These are phyloP conservation scores for Albula glossodonta DNA, from an alignment of 2,113 vertebrate genomes.

Conservation along the genomic window DNA sequence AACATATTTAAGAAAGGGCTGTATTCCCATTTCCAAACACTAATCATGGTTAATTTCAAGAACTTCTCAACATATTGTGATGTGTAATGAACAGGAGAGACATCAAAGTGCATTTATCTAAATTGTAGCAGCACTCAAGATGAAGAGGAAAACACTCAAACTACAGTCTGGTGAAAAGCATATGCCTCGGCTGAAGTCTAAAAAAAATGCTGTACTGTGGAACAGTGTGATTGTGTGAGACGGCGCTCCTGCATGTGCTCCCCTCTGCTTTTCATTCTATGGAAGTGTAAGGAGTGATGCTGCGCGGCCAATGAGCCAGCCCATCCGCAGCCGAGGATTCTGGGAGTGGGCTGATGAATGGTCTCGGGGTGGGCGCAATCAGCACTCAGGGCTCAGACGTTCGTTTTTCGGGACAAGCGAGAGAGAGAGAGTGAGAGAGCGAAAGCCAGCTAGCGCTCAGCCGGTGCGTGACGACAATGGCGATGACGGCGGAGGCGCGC, in stretches of 20 bases:
- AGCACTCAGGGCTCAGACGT: not conserved
- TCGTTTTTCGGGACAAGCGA: too few relatives aligned
- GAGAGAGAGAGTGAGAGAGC: not conserved
- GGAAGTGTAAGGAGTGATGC: not conserved
- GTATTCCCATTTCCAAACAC: too few relatives aligned
- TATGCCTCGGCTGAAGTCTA: too few relatives aligned
- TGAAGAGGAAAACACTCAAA: too few relatives aligned
- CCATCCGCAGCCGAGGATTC: not conserved
- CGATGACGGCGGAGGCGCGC: not conserved
- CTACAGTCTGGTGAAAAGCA: too few relatives aligned
- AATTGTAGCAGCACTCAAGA: not conserved
- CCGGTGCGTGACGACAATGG: not conserved
- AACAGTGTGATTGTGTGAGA: not conserved
- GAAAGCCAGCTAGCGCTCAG: slow-evolving; percentile 4
- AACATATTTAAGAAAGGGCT: too few relatives aligned
- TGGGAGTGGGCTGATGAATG: not conserved
- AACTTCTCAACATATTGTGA: not conserved
- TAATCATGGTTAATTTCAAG: too few relatives aligned
- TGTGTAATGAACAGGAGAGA: not conserved
- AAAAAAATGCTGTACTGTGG: not conserved
- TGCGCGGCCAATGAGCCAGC: not conserved
- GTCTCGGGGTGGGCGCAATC: not conserved
- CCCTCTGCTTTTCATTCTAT: not conserved
- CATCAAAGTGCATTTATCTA: too few relatives aligned
- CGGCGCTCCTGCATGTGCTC: not conserved